Evolutionary conservation across 2,113 vertebrate genomes (phyloP).

Genomic region (Scomber scombrus): DNA sequence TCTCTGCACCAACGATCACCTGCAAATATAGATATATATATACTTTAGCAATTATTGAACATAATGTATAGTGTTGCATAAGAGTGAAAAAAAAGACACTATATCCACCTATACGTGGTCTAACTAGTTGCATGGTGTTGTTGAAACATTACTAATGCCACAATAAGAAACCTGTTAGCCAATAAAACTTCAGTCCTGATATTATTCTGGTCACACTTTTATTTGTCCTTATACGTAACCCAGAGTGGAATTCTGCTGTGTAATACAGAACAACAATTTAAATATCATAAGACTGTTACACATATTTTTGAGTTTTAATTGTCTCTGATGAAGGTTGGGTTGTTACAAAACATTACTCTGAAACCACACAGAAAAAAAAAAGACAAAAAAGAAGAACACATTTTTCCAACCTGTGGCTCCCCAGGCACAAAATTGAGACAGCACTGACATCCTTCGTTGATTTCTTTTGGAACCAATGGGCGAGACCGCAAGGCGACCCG

Average conservation of each 20-base stretch:
- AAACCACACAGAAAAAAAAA: not conserved
- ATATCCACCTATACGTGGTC: not conserved
- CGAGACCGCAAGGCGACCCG: conserved; percentile 94
- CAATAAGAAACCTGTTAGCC: no score
- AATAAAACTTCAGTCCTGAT: no score
- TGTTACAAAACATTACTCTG: not conserved
- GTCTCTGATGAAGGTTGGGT: no score
- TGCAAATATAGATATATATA: conserved; percentile 72
- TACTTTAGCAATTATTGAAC: not conserved
- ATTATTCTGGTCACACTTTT: no score
- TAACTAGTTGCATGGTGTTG: no score
- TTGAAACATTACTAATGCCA: no score
- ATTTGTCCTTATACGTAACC: no score
- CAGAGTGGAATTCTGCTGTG: no score
- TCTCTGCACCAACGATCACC: conserved; percentile 93
- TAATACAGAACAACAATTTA: no score
- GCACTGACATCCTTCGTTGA: conserved; percentile 90
- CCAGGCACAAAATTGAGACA: conserved; percentile 93
- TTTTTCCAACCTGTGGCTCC: conserved; percentile 89
- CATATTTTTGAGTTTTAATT: no score
- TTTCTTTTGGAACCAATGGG: conserved; percentile 92
- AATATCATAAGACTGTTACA: no score
- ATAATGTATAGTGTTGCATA: not conserved
- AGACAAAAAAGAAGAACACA: no score
- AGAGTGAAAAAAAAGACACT: not conserved